These are phyloP conservation scores for Ahaetulla prasina DNA, from an alignment of 2,113 vertebrate species.

Conservation along the genomic window DNA sequence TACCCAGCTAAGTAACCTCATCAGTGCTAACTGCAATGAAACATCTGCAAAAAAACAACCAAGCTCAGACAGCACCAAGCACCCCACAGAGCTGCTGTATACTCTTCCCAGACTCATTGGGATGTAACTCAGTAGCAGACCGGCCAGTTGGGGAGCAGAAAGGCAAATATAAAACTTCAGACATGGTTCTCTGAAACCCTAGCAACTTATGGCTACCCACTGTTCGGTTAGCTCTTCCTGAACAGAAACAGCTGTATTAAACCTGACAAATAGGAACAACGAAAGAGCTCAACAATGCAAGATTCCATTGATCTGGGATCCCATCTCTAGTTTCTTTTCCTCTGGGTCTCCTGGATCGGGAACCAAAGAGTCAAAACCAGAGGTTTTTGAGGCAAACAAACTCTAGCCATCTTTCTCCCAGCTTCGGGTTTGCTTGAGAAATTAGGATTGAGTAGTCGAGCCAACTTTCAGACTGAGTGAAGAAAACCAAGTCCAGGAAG, in stretches of 20 bases:
- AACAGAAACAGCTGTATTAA: slow-evolving; percentile 31
- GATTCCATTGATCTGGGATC: slow-evolving; percentile 60
- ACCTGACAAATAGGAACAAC: slow-evolving; percentile 40
- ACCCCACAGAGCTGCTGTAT: not conserved
- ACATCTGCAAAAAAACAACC: not conserved
- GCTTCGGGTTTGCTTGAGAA: slow-evolving; percentile 64
- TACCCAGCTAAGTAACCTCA: not conserved
- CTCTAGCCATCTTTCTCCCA: slow-evolving; percentile 70
- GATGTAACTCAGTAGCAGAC: not conserved
- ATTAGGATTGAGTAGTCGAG: slow-evolving; percentile 65
- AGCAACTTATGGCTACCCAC: not conserved
- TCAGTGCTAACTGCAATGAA: not conserved
- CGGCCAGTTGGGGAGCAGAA: not conserved
- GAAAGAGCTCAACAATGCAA: slow-evolving; percentile 32
- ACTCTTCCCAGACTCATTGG: not conserved
- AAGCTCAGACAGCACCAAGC: not conserved
- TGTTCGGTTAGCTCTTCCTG: not conserved
- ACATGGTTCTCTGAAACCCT: not conserved
- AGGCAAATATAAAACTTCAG: not conserved
- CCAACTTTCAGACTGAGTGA: slow-evolving; percentile 42
- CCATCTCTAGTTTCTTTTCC: slow-evolving; percentile 60
- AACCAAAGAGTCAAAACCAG: slow-evolving; percentile 65
- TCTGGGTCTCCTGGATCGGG: not conserved
- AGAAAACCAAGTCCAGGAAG: slow-evolving; percentile 62
- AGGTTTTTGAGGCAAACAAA: slow-evolving; percentile 73